phyloP scores from a whole-genome alignment of 1,140 invertebrate genomes.

The Ceratina japonica region DNA sequence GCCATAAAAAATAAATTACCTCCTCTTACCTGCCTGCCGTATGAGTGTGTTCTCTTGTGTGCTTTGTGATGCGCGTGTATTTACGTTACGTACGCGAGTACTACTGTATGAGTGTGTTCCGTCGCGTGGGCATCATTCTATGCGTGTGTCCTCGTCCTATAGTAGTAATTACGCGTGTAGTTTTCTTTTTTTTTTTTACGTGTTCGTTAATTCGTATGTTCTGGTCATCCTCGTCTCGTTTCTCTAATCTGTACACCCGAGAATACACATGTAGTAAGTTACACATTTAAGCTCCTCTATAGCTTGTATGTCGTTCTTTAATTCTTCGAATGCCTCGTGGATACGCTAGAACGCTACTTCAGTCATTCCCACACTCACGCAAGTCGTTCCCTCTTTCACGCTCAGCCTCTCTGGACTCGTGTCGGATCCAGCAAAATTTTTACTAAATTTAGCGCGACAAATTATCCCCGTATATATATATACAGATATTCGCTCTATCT shows the following conservation, averaged over 20 bases:
- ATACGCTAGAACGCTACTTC: conserved; percentile 56
- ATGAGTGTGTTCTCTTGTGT: conserved; percentile 1
- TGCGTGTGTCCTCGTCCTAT: conserved; percentile 17
- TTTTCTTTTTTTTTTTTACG: too few species aligned
- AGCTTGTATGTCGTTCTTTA: conserved; percentile 34
- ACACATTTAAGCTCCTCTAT: conserved; percentile 71
- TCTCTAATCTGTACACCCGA: conserved; percentile 68
- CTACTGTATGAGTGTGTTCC: conserved; percentile 25
- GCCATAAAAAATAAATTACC: conserved; percentile 78
- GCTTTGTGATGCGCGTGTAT: conserved; percentile 10
- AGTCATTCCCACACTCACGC: conserved; percentile 44
- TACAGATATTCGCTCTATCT: conserved; percentile 39
- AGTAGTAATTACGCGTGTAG: conserved; percentile 28
- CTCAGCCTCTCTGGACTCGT: conserved; percentile 15
- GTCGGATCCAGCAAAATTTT: conserved; percentile 42
- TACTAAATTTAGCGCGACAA: conserved; percentile 58
- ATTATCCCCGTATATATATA: conserved; percentile 56
- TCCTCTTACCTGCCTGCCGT: conserved; percentile 67
- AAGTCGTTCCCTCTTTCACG: conserved; percentile 23
- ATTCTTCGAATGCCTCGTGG: conserved; percentile 59
- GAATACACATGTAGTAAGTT: conserved; percentile 65
- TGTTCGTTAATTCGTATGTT: conserved; percentile 22
- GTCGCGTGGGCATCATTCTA: conserved; percentile 19
- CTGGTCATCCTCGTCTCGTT: conserved; percentile 49
- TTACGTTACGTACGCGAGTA: conserved; percentile 4